phyloP scores from a whole-genome alignment of 1,140 invertebrate genomes.

The Anastrepha ludens region DNA sequence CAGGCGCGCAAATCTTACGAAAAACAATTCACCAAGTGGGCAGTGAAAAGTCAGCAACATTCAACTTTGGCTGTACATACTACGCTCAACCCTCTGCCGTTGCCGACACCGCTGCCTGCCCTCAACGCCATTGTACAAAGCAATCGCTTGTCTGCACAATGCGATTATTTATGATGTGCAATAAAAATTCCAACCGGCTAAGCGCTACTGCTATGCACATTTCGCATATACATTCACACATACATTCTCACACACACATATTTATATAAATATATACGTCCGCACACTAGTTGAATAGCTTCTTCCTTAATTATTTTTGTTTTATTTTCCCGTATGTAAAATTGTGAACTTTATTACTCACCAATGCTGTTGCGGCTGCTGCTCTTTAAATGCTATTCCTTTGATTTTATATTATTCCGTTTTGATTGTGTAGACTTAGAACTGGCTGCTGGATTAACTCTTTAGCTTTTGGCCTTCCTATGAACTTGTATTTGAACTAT shows the following conservation, averaged over 20 bases:
- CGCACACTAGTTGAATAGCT: background rate
- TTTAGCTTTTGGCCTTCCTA: background rate
- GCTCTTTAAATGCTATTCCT: background rate
- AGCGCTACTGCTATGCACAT: conserved; percentile 52
- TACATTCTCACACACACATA: background rate
- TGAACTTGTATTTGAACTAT: conserved; percentile 40
- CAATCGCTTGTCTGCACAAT: conserved; percentile 57
- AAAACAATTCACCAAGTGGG: conserved; percentile 32
- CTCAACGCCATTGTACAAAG: conserved; percentile 4
- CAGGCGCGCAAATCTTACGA: conserved; percentile 32
- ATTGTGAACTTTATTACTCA: conserved; percentile 5
- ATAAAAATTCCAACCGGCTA: conserved; percentile 57
- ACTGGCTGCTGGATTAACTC: background rate
- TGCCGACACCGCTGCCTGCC: background rate
- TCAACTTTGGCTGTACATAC: no score
- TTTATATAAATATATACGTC: background rate
- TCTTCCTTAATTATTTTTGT: conserved; percentile 10
- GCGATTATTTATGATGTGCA: conserved; percentile 58
- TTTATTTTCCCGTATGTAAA: background rate
- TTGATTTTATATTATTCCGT: background rate
- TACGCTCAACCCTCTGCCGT: background rate
- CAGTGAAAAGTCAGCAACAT: conserved; percentile 3
- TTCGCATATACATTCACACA: background rate
- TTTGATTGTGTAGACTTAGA: conserved; percentile 29
- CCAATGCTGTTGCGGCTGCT: background rate